Conservation (phyloP, 2,797 vertebrate species). For the Gymnopithys bicolor region DNA sequence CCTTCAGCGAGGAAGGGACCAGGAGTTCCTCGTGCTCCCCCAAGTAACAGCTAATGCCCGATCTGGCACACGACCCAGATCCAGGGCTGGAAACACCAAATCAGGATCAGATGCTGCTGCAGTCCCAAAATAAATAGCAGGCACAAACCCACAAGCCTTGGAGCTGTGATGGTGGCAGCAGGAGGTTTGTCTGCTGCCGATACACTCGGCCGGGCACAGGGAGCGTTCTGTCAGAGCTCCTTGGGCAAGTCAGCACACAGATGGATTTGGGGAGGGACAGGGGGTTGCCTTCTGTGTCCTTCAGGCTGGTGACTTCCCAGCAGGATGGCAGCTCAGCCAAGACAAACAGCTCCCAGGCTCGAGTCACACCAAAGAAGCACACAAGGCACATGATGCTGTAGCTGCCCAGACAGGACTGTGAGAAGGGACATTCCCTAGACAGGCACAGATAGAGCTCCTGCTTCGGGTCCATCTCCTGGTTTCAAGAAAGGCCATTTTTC, state of each 20-base stretch:
- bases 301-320: not conserved
- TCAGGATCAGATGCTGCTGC: not conserved
- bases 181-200: not conserved
- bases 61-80: not conserved
- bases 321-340: not conserved
- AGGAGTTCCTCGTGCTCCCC: not conserved
- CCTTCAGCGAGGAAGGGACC: not conserved
- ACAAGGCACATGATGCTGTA: fast-evolving
- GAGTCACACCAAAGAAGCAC: fast-evolving
- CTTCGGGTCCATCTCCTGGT: not conserved
- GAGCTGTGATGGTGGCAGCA: not conserved
- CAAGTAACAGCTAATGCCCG: not conserved
- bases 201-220: not conserved
- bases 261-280: fast-evolving
- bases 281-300: not conserved
- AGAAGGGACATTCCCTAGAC: fast-evolving
- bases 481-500: not conserved
- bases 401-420: fast-evolving
- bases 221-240: not conserved
- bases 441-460: not conserved
- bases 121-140: slow-evolving; percentile 26
- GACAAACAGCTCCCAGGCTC: not conserved
- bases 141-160: not conserved
- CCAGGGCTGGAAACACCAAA: not conserved
- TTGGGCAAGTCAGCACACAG: fast-evolving